phyloP scores from a whole-genome alignment of 2,888 invertebrate genomes.

The Dione juno region DNA sequence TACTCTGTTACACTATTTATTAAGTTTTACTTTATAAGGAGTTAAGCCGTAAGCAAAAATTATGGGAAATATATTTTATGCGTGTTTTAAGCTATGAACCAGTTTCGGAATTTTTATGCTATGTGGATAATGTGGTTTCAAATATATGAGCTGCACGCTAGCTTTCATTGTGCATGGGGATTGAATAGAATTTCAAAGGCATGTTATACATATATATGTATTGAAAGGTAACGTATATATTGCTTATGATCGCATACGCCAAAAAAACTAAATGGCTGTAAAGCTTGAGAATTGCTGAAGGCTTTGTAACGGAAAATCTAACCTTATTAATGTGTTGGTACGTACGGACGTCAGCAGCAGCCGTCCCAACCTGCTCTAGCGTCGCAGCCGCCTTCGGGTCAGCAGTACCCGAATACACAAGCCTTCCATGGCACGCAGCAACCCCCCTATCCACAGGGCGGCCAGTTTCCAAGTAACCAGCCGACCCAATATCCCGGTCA shows the following conservation, averaged over 20 bases:
- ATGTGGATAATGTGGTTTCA: constrained; percentile 73
- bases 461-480: constrained; percentile 80
- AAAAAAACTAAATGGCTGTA: constrained; percentile 70
- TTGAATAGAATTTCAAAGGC: constrained; percentile 79
- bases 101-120: constrained; percentile 46
- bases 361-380: constrained; percentile 82
- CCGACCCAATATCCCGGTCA: constrained; percentile 68
- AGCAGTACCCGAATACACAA: constrained; percentile 81
- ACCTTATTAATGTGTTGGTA: constrained; percentile 84
- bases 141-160: constrained; percentile 81
- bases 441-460: constrained; percentile 80
- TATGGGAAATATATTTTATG: constrained; percentile 49
- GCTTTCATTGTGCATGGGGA: constrained; percentile 83
- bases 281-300: constrained; percentile 79
- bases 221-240: constrained; percentile 77
- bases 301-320: constrained; percentile 82
- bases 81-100: constrained; percentile 45
- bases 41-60: constrained; percentile 21
- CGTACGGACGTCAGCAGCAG: constrained; percentile 85
- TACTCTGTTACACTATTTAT: constrained; percentile 63
- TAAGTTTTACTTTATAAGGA: constrained; percentile 42
- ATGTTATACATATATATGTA: constrained; percentile 65
- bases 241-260: constrained; percentile 77
- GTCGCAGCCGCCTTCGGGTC: constrained; percentile 81
- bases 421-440: constrained; percentile 83